These are phyloP conservation scores for Parelbella ahira DNA, from an alignment of 2,888 invertebrate genomes.

Conservation along the genomic window DNA sequence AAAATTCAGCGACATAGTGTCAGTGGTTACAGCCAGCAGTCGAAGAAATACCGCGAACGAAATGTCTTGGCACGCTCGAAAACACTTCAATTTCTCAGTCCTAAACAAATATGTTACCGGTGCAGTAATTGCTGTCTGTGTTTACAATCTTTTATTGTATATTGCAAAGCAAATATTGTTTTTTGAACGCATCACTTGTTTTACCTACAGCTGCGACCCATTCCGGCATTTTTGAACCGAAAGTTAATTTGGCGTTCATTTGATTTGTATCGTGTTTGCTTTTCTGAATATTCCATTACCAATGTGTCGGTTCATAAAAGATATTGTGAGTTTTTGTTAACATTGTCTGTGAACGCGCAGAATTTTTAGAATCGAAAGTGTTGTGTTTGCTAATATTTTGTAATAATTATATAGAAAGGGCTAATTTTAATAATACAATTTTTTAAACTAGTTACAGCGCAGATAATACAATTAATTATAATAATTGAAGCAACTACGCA, in stretches of 20 bases:
- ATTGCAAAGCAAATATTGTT: conserved; percentile 75
- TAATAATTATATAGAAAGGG: too few relatives aligned
- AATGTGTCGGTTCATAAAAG: conserved; percentile 33
- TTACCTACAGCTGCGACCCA: conserved; percentile 65
- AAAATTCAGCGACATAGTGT: background rate
- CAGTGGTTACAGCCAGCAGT: conserved; percentile 30
- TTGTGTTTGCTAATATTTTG: too few relatives aligned
- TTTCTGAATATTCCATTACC: conserved; percentile 13
- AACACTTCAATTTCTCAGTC: conserved; percentile 77
- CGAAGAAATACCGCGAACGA: conserved; percentile 60
- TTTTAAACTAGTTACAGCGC: too few relatives aligned
- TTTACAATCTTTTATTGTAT: conserved; percentile 79
- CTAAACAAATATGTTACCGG: conserved; percentile 77
- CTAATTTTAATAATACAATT: too few relatives aligned
- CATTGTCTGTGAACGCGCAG: too few relatives aligned
- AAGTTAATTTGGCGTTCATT: conserved; percentile 72
- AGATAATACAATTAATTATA: too few relatives aligned
- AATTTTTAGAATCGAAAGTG: too few relatives aligned
- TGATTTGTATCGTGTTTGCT: conserved; percentile 47
- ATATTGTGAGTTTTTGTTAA: conserved; percentile 17
- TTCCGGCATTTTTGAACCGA: conserved; percentile 43
- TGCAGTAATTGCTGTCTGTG: conserved; percentile 75
- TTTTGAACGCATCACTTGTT: conserved; percentile 71
- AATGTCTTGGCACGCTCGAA: conserved; percentile 72
- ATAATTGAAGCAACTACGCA: too few relatives aligned